phyloP scores from a whole-genome alignment of 2,113 vertebrate genomes.

The Mus musculus region GRCm39 chr1:148203001-148203500 shows the following conservation, averaged over 20 bases:
- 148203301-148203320: background rate
- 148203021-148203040: background rate
- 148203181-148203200: background rate
- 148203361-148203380: background rate
- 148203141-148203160: accelerated
- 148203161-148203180: background rate
- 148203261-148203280: background rate
- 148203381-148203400: background rate
- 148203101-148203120: accelerated
- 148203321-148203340: background rate
- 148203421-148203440: background rate
- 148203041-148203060: background rate
- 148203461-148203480: background rate
- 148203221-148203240: background rate
- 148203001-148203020: background rate
- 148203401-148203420: background rate
- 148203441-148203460: background rate
- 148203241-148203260: background rate
- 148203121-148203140: background rate
- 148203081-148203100: accelerated
- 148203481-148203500: background rate
- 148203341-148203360: background rate
- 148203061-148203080: background rate
- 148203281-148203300: background rate
- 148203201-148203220: background rate